Evolutionary conservation across 2,888 invertebrate species (phyloP).

Genomic region (Cantharis rustica): DNA sequence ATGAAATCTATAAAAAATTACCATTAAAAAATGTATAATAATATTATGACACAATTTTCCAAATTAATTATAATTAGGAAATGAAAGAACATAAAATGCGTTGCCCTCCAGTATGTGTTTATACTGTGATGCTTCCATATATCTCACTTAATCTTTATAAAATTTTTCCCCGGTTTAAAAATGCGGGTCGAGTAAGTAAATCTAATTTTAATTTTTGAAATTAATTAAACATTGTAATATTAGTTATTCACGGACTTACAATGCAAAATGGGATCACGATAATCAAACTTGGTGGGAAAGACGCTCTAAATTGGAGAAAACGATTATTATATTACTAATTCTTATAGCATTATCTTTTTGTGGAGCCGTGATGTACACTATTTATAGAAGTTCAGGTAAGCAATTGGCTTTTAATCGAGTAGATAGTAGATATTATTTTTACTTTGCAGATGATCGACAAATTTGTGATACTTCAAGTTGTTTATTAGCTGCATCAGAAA

Average conservation of each 20-base stretch:
- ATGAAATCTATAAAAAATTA: background rate
- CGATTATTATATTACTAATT: background rate
- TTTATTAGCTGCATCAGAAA: conserved; percentile 72
- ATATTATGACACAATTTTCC: background rate
- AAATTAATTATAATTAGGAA: conserved; percentile 1
- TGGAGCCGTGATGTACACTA: background rate
- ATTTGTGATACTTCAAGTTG: conserved; percentile 54
- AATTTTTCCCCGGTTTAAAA: background rate
- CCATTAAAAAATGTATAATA: background rate
- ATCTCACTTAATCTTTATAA: background rate
- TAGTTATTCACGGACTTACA: background rate
- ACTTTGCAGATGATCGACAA: background rate
- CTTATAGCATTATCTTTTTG: background rate
- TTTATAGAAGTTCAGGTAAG: background rate
- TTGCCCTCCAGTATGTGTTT: background rate
- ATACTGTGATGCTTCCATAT: background rate
- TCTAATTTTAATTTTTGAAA: background rate
- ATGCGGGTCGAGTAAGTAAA: background rate
- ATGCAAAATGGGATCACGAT: background rate
- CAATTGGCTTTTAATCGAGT: background rate
- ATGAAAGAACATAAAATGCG: background rate
- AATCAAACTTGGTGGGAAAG: conserved; percentile 1
- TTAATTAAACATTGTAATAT: background rate
- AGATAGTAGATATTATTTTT: background rate
- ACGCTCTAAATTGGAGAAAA: background rate